A percentile compares a stretch with the other conserved stretches of the same genome.
phyloP scores from a whole-genome alignment of 2,888 invertebrate species.

The Lithophane semibrunnea region DNA sequence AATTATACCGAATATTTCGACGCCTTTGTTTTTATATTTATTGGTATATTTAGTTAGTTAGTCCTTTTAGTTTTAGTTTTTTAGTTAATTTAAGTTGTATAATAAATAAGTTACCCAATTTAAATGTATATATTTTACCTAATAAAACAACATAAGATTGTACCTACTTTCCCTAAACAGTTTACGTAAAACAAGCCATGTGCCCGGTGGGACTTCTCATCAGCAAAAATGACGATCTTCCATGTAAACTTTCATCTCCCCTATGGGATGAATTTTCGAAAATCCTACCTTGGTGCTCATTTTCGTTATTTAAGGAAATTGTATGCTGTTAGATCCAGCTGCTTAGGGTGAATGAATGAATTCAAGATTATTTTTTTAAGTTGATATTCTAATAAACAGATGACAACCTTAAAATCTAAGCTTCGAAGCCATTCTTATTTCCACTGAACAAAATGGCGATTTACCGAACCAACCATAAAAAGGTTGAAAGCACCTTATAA shows the following conservation, averaged over 20 bases:
- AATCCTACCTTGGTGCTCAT: neutral
- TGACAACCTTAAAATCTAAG: neutral
- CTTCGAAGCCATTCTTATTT: no score
- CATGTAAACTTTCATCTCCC: no score
- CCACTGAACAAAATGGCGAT: neutral
- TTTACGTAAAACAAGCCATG: neutral
- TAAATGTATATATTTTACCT: no score
- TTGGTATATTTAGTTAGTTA: no score
- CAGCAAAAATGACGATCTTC: neutral
- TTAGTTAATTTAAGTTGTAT: no score
- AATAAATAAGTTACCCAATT: no score
- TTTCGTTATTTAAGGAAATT: neutral
- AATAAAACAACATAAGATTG: no score
- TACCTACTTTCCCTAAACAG: no score
- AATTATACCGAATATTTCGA: no score
- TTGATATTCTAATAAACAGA: neutral
- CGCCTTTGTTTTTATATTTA: no score
- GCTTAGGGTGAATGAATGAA: neutral
- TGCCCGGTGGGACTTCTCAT: neutral
- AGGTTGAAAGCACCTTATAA: neutral
- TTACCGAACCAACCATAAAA: neutral
- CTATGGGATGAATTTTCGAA: neutral
- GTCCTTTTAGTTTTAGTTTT: no score
- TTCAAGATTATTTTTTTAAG: neutral
- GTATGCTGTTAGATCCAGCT: neutral